phyloP scores from a whole-genome alignment of 2,113 vertebrate genomes.

The Entelurus aequoreus region DNA sequence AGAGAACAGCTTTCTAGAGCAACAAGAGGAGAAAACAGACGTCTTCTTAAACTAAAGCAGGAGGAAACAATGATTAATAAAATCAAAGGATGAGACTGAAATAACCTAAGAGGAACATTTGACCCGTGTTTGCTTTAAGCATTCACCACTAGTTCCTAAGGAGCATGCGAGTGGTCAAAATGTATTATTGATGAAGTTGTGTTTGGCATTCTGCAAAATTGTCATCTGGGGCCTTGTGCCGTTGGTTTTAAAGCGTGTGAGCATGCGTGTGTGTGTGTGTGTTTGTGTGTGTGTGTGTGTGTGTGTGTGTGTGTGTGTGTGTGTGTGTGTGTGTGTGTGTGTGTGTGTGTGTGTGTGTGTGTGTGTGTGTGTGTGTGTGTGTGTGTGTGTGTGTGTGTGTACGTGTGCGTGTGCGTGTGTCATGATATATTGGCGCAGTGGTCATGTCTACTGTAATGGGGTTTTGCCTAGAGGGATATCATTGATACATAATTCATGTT shows the following conservation, averaged over 20 bases:
- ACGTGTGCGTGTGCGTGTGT: constrained; percentile 6
- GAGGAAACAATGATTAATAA: constrained; percentile 28
- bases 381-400: constrained; percentile 7
- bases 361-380: background rate
- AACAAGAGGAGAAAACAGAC: background rate
- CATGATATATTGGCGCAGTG: constrained; percentile 29
- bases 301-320: constrained; percentile 9
- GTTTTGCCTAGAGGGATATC: constrained; percentile 36
- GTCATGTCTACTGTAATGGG: constrained; percentile 35
- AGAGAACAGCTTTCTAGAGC: constrained; percentile 8
- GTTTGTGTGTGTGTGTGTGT: constrained; percentile 7
- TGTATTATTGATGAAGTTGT: constrained; percentile 61
- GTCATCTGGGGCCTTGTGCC: constrained; percentile 45
- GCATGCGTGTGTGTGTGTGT: constrained; percentile 9
- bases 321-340: constrained; percentile 8
- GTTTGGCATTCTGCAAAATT: constrained; percentile 55
- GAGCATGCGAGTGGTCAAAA: constrained; percentile 43
- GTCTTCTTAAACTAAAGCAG: background rate
- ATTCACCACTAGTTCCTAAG: constrained; percentile 28
- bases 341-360: constrained; percentile 3
- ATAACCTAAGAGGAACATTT: constrained; percentile 43
- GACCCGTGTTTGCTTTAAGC: constrained; percentile 33
- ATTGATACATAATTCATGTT: constrained; percentile 3
- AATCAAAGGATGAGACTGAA: constrained; percentile 21
- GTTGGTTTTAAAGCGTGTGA: constrained; percentile 11